Conservation (phyloP, 1,140 invertebrate genomes). For the Antheraea pernyi region DNA sequence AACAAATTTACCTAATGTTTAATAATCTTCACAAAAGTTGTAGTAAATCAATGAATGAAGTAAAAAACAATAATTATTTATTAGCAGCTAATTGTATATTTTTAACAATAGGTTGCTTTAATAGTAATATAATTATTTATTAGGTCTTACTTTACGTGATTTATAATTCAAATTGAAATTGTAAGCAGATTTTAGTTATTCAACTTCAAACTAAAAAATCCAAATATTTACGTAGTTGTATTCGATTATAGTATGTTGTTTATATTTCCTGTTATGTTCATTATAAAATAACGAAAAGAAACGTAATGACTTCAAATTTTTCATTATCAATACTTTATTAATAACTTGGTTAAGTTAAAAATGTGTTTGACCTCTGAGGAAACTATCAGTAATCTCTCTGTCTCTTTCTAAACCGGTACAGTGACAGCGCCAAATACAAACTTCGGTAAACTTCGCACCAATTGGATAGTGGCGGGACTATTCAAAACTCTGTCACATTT, state of each 20-base stretch:
- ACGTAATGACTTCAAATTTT: no score
- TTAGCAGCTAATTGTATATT: background rate
- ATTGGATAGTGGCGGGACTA: conserved; percentile 44
- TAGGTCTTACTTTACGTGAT: background rate
- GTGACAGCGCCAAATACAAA: conserved; percentile 56
- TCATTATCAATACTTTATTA: no score
- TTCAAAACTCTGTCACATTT: conserved; percentile 33
- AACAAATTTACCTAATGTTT: background rate
- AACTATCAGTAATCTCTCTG: conserved; percentile 16
- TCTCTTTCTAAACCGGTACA: conserved; percentile 47
- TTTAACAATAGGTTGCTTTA: background rate
- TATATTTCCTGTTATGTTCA: no score
- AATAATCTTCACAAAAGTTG: background rate
- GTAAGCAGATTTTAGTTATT: no score
- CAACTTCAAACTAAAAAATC: no score
- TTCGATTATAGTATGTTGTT: no score
- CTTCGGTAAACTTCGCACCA: conserved; percentile 43
- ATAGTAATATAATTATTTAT: background rate
- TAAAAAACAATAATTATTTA: background rate
- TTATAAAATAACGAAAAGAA: no score
- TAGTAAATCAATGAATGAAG: background rate
- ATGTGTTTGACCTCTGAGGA: conserved; percentile 38
- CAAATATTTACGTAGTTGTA: no score
- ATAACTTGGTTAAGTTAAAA: conserved; percentile 15
- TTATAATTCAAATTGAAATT: background rate